Evolutionary conservation across 2,113 vertebrate species (phyloP), one percentile per base, ranked within the genome.

Genomic region (Pagrus major): DNA sequence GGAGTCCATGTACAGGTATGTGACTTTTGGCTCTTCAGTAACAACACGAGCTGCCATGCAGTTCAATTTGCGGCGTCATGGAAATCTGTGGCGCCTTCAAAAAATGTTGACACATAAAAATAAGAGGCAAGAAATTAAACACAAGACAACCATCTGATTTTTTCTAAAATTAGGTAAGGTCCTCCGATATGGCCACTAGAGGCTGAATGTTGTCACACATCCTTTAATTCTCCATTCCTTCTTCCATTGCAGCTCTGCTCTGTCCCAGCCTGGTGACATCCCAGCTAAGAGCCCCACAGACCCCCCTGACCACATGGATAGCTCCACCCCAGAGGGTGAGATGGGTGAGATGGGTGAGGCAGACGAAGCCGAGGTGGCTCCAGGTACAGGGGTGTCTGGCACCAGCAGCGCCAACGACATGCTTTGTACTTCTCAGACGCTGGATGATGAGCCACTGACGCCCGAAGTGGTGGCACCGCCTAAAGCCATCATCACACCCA

Each of bases 1-100:
- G 15, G 97, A 98, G 78, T 98, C 97, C 63, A 96, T 98, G 96
- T 98, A 98, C 59, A 98, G 93, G 93, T 93, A 51, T 0, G 10
- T 37, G 23, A 35, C 23, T 11, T 61, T 18, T 14, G 21, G 9
- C 23, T 41, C 9, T 9, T 5, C 16, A 41, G 54, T 39, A 39
- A 39, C 14, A 20, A 3, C n/a, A 21, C 4, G 6, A 4, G 16
- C 46, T 11, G 1, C 20, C 0, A 0, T 51, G n/a, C 31, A 16
- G 3, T 46, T 63, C 29, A 31, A 16, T 21, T 49, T 9, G 42
- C 21, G 25, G 14, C 46, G 5, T 61, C 14, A 25, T 46, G 25
- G n/a, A 31, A 39, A 37, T 58, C 8, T 63, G 46, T 37, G n/a
- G 29, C 15, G 11, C 21, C 3, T 49, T 16, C 6, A 23, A 25